Conservation (phyloP, 2,888 invertebrate genomes). For the Cheiracanthium punctorium region DNA sequence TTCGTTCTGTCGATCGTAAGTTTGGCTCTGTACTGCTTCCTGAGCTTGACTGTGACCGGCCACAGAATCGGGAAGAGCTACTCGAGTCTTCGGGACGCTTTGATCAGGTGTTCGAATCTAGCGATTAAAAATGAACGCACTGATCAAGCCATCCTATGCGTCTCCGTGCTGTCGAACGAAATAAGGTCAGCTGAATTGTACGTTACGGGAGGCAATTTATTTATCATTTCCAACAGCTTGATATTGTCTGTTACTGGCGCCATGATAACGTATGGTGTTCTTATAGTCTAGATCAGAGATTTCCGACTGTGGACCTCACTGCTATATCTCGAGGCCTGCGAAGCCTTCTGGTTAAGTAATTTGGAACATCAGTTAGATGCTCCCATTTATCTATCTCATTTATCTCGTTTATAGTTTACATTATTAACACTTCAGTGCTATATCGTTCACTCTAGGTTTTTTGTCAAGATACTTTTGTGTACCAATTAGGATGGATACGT, state of each 20-base stretch:
- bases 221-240: slow-evolving; percentile 32
- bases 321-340: too few relatives aligned
- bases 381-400: too few relatives aligned
- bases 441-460: too few relatives aligned
- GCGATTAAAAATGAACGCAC: neutral
- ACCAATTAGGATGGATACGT: too few relatives aligned
- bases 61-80: neutral
- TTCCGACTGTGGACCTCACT: too few relatives aligned
- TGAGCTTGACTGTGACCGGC: slow-evolving; percentile 22
- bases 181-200: slow-evolving; percentile 15
- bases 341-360: too few relatives aligned
- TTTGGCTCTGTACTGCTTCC: neutral
- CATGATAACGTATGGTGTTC: slow-evolving; percentile 44
- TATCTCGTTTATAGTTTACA: too few relatives aligned
- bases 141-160: neutral
- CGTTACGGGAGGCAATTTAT: slow-evolving; percentile 42
- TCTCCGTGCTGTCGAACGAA: neutral
- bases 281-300: slow-evolving; percentile 48
- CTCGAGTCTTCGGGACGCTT: slow-evolving; percentile 3
- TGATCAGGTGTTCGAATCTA: neutral
- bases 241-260: slow-evolving; percentile 31
- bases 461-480: too few relatives aligned
- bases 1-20: slow-evolving; percentile 11
- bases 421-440: too few relatives aligned
- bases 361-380: too few relatives aligned